Evolutionary conservation across 1,140 invertebrate species (phyloP).

Genomic region (Pogonus chalceus): DNA sequence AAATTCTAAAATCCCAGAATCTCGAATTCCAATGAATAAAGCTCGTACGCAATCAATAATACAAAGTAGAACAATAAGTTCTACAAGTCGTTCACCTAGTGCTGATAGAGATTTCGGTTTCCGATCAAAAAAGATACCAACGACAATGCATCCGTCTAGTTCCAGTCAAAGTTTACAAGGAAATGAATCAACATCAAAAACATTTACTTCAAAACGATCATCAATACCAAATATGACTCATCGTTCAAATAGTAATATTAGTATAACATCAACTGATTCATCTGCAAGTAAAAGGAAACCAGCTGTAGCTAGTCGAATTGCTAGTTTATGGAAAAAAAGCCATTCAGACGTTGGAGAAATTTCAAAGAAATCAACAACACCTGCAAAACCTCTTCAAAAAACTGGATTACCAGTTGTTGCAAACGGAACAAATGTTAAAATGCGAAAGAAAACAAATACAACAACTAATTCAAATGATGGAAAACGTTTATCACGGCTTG

Average conservation of each 20-base stretch:
- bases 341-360: constrained; percentile 43
- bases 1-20: constrained; percentile 17
- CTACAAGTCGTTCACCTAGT: constrained; percentile 29
- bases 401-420: background rate
- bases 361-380: constrained; percentile 46
- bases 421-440: constrained; percentile 23
- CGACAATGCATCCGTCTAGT: constrained; percentile 37
- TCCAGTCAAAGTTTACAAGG: constrained; percentile 46
- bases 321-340: constrained; percentile 77
- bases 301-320: constrained; percentile 77
- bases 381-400: constrained; percentile 57
- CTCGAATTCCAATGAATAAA: constrained; percentile 36
- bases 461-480: constrained; percentile 20
- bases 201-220: constrained; percentile 9
- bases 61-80: background rate
- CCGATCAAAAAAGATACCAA: constrained; percentile 15
- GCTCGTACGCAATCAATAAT: constrained; percentile 36
- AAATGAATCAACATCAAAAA: constrained; percentile 39
- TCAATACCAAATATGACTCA: constrained; percentile 23
- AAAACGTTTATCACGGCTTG: constrained; percentile 40
- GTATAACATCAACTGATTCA: constrained; percentile 47
- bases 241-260: constrained; percentile 46
- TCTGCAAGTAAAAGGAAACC: constrained; percentile 42
- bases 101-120: constrained; percentile 22
- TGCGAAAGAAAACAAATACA: constrained; percentile 1